phyloP scores from a whole-genome alignment of 2,888 invertebrate genomes.

The Graphium colonna region DNA sequence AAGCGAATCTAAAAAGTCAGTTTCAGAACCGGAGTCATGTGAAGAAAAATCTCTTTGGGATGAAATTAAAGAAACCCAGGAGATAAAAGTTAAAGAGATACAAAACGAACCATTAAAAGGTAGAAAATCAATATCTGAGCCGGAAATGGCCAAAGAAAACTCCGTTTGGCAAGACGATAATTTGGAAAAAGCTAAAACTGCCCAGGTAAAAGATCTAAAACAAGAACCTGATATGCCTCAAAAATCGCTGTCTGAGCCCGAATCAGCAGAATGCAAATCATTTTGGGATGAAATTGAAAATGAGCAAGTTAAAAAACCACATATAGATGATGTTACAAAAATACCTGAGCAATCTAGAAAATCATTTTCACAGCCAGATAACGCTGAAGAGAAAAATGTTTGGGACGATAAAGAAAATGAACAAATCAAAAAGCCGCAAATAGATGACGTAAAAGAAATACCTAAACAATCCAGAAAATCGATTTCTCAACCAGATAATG shows the following conservation, averaged over 20 bases:
- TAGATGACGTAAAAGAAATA: conserved; percentile 42
- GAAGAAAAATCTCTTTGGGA: conserved; percentile 66
- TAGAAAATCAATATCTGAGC: conserved; percentile 37
- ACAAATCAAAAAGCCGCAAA: conserved; percentile 28
- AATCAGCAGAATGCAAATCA: conserved; percentile 47
- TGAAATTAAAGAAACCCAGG: conserved; percentile 44
- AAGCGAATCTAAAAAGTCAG: conserved; percentile 40
- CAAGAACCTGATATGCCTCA: conserved; percentile 35
- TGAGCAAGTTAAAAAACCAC: conserved; percentile 40
- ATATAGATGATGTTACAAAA: conserved; percentile 40
- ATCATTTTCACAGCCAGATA: conserved; percentile 33
- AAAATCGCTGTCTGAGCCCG: conserved; percentile 43
- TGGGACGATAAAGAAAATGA: conserved; percentile 26
- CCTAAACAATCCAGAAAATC: conserved; percentile 42
- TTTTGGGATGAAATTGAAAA: conserved; percentile 50
- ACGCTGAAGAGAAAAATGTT: conserved; percentile 15
- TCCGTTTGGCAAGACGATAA: conserved; percentile 62
- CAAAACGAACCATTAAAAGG: conserved; percentile 35
- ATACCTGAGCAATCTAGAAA: conserved; percentile 36
- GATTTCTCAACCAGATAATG: conserved; percentile 40
- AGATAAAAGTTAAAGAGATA: conserved; percentile 42
- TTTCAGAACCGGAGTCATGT: conserved; percentile 47
- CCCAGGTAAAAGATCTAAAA: conserved; percentile 42
- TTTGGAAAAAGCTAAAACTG: conserved; percentile 43
- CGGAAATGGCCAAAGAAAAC: conserved; percentile 42